These are phyloP conservation scores for Tachina fera DNA, from an alignment of 2,888 invertebrate species.

Conservation along the genomic window DNA sequence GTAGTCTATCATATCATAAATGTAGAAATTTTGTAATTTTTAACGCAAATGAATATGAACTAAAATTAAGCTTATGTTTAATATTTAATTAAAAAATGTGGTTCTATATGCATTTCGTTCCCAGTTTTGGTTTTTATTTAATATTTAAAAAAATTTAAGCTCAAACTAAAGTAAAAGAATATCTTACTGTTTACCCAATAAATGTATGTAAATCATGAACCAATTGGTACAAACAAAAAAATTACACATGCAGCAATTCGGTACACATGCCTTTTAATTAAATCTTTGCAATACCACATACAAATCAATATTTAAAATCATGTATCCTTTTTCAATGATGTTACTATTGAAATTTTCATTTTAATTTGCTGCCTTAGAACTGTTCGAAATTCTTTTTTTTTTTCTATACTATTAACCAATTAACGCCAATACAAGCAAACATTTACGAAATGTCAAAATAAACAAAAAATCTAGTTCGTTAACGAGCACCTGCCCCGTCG, in stretches of 20 bases:
- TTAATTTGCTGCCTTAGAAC: slow-evolving; percentile 56
- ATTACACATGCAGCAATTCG: not conserved
- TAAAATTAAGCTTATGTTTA: no score
- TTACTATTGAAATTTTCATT: slow-evolving; percentile 50
- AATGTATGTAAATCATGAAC: not conserved
- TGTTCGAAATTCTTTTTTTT: slow-evolving; percentile 47
- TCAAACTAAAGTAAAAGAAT: no score
- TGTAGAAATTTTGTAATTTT: no score
- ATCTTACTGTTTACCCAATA: no score
- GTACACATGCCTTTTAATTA: not conserved
- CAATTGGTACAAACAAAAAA: not conserved
- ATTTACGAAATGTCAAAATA: slow-evolving; percentile 8
- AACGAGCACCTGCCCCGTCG: not conserved
- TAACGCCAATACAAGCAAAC: slow-evolving; percentile 56
- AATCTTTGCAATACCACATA: slow-evolving; percentile 13
- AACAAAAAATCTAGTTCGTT: not conserved
- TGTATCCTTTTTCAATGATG: not conserved
- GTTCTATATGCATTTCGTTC: no score
- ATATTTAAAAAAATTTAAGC: no score
- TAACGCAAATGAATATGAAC: no score
- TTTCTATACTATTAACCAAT: slow-evolving; percentile 65
- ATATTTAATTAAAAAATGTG: no score
- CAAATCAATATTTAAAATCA: slow-evolving; percentile 49
- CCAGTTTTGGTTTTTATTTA: no score
- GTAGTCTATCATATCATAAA: no score